Evolutionary conservation across 2,797 vertebrate species (phyloP).

Genomic region (Mallotus villosus): DNA sequence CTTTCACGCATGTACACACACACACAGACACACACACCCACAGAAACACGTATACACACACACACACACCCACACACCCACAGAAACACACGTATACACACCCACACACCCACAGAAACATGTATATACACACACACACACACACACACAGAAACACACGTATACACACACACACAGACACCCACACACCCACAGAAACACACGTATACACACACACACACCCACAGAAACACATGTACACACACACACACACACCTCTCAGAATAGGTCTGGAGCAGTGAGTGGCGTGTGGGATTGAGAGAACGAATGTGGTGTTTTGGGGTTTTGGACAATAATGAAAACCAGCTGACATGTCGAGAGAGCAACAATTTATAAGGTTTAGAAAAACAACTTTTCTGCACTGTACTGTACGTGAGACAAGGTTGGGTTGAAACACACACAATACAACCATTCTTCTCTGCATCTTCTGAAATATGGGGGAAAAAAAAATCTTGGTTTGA

Average conservation of each 20-base stretch:
- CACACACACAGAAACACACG: not conserved
- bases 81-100: not conserved
- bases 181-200: constrained; percentile 14
- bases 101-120: constrained; percentile 14
- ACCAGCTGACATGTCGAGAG: constrained; percentile 22
- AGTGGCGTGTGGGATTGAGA: not conserved
- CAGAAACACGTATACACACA: not conserved
- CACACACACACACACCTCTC: not conserved
- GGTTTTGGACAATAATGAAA: constrained; percentile 21
- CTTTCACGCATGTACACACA: not conserved
- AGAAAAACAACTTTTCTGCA: not conserved
- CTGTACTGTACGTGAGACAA: not conserved
- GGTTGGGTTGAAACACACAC: constrained; percentile 2
- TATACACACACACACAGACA: not conserved
- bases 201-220: not conserved
- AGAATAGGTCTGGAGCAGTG: not conserved
- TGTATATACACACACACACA: not conserved
- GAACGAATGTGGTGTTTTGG: not conserved
- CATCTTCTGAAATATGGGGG: constrained; percentile 23
- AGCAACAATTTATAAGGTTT: constrained; percentile 13
- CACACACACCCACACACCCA: not conserved
- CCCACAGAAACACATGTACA: not conserved
- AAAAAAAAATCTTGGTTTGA: constrained; percentile 18
- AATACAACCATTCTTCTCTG: constrained; percentile 24
- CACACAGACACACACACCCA: not conserved